A percentile compares a stretch with the other conserved stretches of the same genome.
These are phyloP conservation scores for Erinaceus europaeus DNA, from an alignment of 2,113 vertebrate genomes.

Conservation along the genomic window DNA sequence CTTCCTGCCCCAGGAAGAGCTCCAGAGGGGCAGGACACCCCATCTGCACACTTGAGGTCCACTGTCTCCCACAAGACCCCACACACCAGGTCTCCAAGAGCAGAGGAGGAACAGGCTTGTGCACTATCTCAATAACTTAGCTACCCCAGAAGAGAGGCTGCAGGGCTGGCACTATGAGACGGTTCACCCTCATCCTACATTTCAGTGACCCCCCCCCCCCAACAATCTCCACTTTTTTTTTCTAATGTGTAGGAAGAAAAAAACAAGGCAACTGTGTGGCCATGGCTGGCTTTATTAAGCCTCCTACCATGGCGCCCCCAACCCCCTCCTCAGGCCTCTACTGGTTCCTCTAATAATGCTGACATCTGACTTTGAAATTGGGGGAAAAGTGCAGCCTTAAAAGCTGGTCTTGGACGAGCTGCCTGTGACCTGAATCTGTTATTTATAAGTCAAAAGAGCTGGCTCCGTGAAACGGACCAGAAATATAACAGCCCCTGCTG, in stretches of 20 bases:
- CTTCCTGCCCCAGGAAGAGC: constrained; percentile 3
- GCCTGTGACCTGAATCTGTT: constrained; percentile 82
- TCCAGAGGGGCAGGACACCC: not conserved
- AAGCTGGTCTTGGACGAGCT: constrained; percentile 79
- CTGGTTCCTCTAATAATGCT: constrained; percentile 66
- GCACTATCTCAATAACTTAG: constrained; percentile 9
- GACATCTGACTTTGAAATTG: constrained; percentile 77
- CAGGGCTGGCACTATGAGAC: not conserved
- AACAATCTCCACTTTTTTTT: constrained; percentile 29
- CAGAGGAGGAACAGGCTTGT: not conserved
- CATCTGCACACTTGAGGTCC: constrained; percentile 33
- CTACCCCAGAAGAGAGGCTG: not conserved
- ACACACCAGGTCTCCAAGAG: not conserved
- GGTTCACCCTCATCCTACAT: constrained; percentile 4
- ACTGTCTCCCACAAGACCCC: not conserved
- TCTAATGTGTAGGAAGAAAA: not conserved
- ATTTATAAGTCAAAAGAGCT: constrained; percentile 83
- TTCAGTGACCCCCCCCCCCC: constrained; percentile 20
- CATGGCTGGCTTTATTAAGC: constrained; percentile 25
- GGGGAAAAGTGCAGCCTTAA: constrained; percentile 76
- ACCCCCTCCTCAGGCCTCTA: constrained; percentile 51
- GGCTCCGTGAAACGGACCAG: constrained; percentile 71
- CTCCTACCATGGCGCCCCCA: constrained; percentile 9
- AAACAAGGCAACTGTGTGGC: constrained; percentile 53
- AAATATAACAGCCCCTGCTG: constrained; percentile 77